These are phyloP conservation scores for Sphinx pinastri DNA, from an alignment of 2,888 invertebrate species.

Conservation along the genomic window DNA sequence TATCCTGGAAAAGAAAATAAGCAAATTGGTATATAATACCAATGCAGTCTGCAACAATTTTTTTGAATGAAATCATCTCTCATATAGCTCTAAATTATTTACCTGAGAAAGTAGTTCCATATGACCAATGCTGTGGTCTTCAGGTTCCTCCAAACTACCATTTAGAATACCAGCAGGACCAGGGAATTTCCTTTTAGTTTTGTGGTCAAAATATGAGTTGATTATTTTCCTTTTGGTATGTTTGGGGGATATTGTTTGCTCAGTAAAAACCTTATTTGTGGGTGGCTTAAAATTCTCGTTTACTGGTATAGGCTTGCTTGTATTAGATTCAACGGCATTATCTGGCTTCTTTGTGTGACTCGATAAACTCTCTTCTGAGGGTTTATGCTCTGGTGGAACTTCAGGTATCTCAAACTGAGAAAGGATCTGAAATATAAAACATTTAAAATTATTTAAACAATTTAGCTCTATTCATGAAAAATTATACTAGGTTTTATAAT, in stretches of 20 bases:
- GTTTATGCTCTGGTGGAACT: constrained; percentile 30
- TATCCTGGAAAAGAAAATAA: constrained; percentile 57
- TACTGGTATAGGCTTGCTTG: background rate
- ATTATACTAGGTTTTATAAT: constrained; percentile 24
- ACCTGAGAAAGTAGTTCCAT: constrained; percentile 78
- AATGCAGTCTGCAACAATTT: background rate
- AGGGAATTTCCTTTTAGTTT: constrained; percentile 75
- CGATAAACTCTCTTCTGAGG: constrained; percentile 8
- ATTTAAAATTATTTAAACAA: too few species aligned
- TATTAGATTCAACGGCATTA: background rate
- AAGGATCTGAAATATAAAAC: constrained; percentile 56
- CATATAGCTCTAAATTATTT: constrained; percentile 25
- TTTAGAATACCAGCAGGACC: constrained; percentile 76
- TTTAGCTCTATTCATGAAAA: background rate
- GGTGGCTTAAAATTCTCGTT: constrained; percentile 17
- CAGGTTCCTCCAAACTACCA: constrained; percentile 59
- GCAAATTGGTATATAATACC: background rate
- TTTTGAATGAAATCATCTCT: too few species aligned
- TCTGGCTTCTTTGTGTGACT: background rate
- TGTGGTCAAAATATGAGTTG: constrained; percentile 69
- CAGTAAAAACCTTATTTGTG: constrained; percentile 4
- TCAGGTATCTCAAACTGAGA: constrained; percentile 74
- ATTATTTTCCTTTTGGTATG: constrained; percentile 72
- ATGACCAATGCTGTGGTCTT: constrained; percentile 65
- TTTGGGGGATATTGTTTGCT: constrained; percentile 51